Evolutionary conservation across 2,797 vertebrate species (phyloP), one percentile per base, ranked within the genome.

Genomic region (Pteronotus mesoamericanus): DNA sequence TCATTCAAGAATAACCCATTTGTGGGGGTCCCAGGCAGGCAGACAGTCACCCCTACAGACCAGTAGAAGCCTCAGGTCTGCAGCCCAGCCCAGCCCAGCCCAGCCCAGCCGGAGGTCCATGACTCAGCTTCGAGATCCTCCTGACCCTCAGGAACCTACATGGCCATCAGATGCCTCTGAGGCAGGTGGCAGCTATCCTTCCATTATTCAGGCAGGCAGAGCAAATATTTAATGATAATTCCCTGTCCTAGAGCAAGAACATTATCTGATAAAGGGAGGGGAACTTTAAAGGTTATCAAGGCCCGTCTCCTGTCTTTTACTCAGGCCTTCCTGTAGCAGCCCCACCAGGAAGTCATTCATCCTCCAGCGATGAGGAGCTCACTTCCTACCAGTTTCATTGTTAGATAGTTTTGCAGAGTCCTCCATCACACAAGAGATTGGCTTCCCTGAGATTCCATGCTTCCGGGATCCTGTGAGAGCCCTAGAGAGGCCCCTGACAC

Each of bases 201-300:
- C 11, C 66, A 22, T 71, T 89, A 77, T 66, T 77, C n/a, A 90
- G 14, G 80, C 55, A 71, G 42, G 72, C 29, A 94, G 44, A 86
- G n/a, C 68, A 95, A 94, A 96, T 95, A 97, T 94, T 97, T 97
- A 80, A 92, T 3, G 39, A 88, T n/a, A 29, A 90, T 71, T 95
- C 96, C 91, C 91, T 89, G 72, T 59, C 29, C 74, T 75, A 39
- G 78, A 59, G 51, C 72, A 95, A 85, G 84, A 78, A 74, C 6
- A 26, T 74, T 48, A 69, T 48, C 39, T 91, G 64, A 44, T 88
- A 57, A 91, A 83, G 37, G 34, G 32, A 82, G 24, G 44, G 29
- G n/a, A 79, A 86, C 37, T 83, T 68, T 44, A 84, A 89, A 82
- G 78, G 75, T 72, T 34, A 66, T 46, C 26, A 55, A 48, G n/a